phyloP scores from a whole-genome alignment of 2,888 invertebrate genomes.

The Athalia cordata region DNA sequence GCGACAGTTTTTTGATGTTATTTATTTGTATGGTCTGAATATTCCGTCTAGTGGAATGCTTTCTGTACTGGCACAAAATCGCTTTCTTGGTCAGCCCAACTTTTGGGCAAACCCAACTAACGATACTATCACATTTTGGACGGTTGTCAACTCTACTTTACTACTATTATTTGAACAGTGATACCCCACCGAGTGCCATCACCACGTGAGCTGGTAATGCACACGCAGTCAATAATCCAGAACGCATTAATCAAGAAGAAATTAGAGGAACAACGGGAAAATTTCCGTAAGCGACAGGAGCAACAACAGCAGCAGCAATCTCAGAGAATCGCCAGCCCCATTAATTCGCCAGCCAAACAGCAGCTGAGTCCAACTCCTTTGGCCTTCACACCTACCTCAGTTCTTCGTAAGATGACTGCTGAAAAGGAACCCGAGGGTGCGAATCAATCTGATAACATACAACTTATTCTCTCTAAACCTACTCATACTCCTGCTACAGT shows the following conservation, averaged over 20 bases:
- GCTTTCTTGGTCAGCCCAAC: neutral
- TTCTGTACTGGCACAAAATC: neutral
- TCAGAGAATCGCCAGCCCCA: conserved; percentile 65
- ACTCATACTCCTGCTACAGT: conserved; percentile 9
- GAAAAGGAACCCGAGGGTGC: conserved; percentile 85
- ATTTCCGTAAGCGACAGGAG: conserved; percentile 88
- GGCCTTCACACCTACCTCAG: conserved; percentile 95
- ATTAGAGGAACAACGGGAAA: conserved; percentile 90
- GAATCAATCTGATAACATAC: conserved; percentile 60
- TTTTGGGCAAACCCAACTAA: neutral
- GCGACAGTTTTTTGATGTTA: too few species aligned
- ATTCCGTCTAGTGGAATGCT: too few species aligned
- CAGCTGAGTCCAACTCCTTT: conserved; percentile 82
- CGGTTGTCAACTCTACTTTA: conserved; percentile 26
- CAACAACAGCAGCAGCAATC: conserved; percentile 64
- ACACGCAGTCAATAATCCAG: conserved; percentile 92
- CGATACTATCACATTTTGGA: conserved; percentile 1
- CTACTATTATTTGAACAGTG: conserved; percentile 72
- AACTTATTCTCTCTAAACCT: conserved; percentile 37
- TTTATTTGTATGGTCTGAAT: too few species aligned
- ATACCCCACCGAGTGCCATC: conserved; percentile 86
- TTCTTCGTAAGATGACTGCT: conserved; percentile 95
- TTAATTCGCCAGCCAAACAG: conserved; percentile 74
- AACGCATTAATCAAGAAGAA: conserved; percentile 91
- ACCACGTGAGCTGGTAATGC: conserved; percentile 88